These are phyloP conservation scores for Pollachius pollachius DNA, from an alignment of 2,113 vertebrate genomes.

Conservation along the genomic window DNA sequence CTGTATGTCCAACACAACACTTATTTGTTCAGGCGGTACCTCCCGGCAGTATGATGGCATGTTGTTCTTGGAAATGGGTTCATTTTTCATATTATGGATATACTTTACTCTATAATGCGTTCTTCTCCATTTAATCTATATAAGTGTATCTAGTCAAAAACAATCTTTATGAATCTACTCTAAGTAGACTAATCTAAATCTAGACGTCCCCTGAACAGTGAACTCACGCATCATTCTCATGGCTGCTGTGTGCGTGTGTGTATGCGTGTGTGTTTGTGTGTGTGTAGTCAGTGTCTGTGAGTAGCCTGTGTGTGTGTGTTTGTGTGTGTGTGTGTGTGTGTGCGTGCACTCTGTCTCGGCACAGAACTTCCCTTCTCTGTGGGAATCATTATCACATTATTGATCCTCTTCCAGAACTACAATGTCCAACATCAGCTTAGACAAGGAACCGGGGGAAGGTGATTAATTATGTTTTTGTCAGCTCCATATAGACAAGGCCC, in stretches of 20 bases:
- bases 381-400: conserved; percentile 26
- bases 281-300: neutral
- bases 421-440: conserved; percentile 36
- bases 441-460: neutral
- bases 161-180: no score
- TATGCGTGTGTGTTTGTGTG: conserved; percentile 2
- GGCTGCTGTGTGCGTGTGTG: conserved; percentile 1
- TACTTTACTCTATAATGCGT: no score
- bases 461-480: conserved; percentile 31
- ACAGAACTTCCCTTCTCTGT: conserved; percentile 23
- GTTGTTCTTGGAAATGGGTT: no score
- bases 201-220: no score
- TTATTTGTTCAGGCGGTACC: no score
- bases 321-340: conserved; percentile 6
- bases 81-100: no score
- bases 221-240: no score
- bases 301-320: conserved; percentile 1
- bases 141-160: no score
- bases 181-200: no score
- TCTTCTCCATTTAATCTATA: no score
- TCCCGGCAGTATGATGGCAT: no score
- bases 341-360: neutral
- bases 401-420: conserved; percentile 34
- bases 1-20: no score
- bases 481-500: neutral